Evolutionary conservation across 2,888 invertebrate genomes (phyloP).

Genomic region (Coremacera marginata): DNA sequence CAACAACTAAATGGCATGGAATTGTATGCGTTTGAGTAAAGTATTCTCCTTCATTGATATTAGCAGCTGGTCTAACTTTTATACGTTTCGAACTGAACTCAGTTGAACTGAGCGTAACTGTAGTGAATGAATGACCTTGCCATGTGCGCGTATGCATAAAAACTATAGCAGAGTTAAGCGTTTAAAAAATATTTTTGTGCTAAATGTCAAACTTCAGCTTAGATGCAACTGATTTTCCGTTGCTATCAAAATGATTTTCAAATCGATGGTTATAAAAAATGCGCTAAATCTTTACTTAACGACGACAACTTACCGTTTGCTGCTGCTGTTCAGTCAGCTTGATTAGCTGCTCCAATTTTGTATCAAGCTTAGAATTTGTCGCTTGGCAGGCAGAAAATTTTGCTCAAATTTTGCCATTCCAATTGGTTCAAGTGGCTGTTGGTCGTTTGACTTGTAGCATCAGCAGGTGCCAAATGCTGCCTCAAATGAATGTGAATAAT

Average conservation of each 20-base stretch:
- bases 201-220: background rate
- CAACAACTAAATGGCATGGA: too few relatives aligned
- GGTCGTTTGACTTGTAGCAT: background rate
- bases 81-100: too few relatives aligned
- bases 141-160: too few relatives aligned
- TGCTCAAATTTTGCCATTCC: background rate
- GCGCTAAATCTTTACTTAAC: background rate
- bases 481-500: background rate
- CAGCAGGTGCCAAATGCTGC: constrained; percentile 1
- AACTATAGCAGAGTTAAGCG: too few relatives aligned
- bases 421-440: background rate
- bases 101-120: too few relatives aligned
- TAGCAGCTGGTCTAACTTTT: too few relatives aligned
- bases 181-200: too few relatives aligned
- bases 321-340: background rate
- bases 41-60: too few relatives aligned
- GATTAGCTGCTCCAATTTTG: background rate
- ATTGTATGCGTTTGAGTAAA: too few relatives aligned
- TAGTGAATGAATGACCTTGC: too few relatives aligned
- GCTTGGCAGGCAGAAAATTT: too few relatives aligned
- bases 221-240: background rate
- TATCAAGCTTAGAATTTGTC: background rate
- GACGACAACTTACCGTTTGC: background rate
- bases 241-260: background rate
- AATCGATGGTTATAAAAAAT: background rate